Base-by-base conservation (phyloP, 2,888 invertebrate species). In the Tanytarsus gracilentus region DNA sequence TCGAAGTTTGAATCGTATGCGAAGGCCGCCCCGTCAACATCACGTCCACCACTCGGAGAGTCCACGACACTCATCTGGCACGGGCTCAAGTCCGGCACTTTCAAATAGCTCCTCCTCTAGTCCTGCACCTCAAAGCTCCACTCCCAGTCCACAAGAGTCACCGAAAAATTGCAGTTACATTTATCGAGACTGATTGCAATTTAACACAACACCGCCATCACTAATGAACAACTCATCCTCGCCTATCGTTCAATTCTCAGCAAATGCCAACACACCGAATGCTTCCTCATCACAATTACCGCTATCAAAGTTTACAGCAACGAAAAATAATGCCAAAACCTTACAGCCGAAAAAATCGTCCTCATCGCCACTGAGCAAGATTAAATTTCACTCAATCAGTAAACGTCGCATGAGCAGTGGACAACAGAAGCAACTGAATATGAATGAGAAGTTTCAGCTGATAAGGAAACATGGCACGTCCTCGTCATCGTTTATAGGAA, bases 61-160 rank as follows among this genome's bases (percentile, higher is more conserved):
- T 70, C 74, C 74, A 65, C 74, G 73, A 68, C 72, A 74, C 67
- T 50, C 50, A 16, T 73, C 74, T 65, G 74, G 73, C 68, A 74
- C 74, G 65, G 74, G 73, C 67, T 74, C 74, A 65, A 74, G 74
- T 65, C 74, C 74, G 64, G 74, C 72, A 66, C 72, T 74, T 71
- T 74, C 74, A 65, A 72, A 74, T 66, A 74, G 74, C 69, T 74
- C 74, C 69, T 74, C 74, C 69, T 74, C 74, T 69, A 74, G 74
- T 69, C 74, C 74, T 68, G 74, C 74, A 65, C 74, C 74, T 65
- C 74, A 75, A 66, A 74, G 74, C 63, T 74, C 74, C 68, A 74
- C 74, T 66, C 74, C 74, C 66, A 74, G 74, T 70, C 74, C 74
- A 68, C 74, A 74, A 69, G 74, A 74, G 68, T 74, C 74, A 70